These are phyloP conservation scores for Lepetodrilus schrolli DNA, from an alignment of 2,888 invertebrate genomes.

Conservation along the genomic window DNA sequence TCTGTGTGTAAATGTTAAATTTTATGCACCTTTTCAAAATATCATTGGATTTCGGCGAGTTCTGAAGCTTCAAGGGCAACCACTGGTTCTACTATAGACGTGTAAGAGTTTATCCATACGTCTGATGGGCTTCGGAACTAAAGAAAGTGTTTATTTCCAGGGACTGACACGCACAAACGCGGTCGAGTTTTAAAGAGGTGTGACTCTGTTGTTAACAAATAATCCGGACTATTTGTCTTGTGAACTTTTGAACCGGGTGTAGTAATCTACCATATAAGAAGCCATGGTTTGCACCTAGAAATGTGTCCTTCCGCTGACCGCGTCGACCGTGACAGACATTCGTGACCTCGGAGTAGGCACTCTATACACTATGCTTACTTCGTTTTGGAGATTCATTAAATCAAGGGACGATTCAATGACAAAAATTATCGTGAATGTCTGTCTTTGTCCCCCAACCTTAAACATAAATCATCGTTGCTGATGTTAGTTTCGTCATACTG, in stretches of 20 bases:
- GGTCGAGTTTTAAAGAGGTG: neutral
- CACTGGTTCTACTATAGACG: neutral
- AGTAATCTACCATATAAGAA: slow-evolving; percentile 22
- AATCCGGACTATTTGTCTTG: slow-evolving; percentile 15
- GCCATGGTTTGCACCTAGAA: neutral
- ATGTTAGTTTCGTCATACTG: too few species aligned
- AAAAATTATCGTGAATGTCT: too few species aligned
- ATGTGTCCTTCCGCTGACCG: slow-evolving; percentile 14
- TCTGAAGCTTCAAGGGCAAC: neutral
- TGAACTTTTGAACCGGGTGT: slow-evolving; percentile 27
- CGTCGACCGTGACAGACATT: neutral
- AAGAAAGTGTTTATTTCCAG: slow-evolving; percentile 4
- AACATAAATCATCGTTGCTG: too few species aligned
- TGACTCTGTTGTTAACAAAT: neutral
- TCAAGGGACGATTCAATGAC: too few species aligned
- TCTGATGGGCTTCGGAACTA: neutral
- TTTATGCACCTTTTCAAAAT: neutral
- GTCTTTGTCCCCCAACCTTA: too few species aligned
- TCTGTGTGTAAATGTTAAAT: neutral
- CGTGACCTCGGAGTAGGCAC: too few species aligned
- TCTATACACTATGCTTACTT: too few species aligned
- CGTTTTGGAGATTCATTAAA: too few species aligned
- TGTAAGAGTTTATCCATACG: neutral
- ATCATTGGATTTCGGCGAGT: neutral
- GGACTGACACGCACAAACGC: neutral